Conservation (phyloP, 2,888 invertebrate species). For the Rapana venosa region DNA sequence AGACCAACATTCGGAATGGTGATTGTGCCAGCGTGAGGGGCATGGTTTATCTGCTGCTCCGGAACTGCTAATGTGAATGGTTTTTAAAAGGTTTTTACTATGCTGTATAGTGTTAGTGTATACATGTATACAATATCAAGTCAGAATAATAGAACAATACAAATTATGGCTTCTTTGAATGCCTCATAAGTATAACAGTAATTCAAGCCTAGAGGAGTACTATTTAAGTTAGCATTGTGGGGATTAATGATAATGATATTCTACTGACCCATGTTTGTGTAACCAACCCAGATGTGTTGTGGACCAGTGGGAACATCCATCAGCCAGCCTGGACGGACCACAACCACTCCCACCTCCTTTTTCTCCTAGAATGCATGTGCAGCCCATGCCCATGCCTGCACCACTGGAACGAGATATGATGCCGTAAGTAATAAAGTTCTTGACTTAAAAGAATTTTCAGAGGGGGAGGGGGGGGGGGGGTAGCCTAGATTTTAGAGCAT, state of each 20-base stretch:
- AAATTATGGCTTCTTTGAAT: not conserved
- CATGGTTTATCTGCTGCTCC: no score
- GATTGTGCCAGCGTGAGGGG: no score
- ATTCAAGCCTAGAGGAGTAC: not conserved
- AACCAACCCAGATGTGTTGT: slow-evolving; percentile 3
- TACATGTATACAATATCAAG: no score
- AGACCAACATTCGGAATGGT: no score
- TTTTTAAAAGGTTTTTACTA: no score
- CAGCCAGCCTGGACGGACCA: slow-evolving; percentile 63
- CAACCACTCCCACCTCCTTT: slow-evolving; percentile 55
- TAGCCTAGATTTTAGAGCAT: not conserved
- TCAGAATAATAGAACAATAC: not conserved
- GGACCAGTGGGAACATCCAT: not conserved
- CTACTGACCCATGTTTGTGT: not conserved
- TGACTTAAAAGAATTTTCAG: not conserved
- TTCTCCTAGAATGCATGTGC: slow-evolving; percentile 68
- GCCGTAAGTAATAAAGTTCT: slow-evolving; percentile 56
- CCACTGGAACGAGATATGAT: slow-evolving; percentile 68
- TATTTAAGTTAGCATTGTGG: not conserved
- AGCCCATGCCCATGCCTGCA: slow-evolving; percentile 67
- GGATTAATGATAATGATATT: not conserved
- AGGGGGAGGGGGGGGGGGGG: not conserved
- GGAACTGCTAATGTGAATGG: no score
- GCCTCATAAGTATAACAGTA: not conserved
- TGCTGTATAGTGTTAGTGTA: no score